Conservation (phyloP, 2,888 invertebrate genomes). For the Lepidonotus clava region DNA sequence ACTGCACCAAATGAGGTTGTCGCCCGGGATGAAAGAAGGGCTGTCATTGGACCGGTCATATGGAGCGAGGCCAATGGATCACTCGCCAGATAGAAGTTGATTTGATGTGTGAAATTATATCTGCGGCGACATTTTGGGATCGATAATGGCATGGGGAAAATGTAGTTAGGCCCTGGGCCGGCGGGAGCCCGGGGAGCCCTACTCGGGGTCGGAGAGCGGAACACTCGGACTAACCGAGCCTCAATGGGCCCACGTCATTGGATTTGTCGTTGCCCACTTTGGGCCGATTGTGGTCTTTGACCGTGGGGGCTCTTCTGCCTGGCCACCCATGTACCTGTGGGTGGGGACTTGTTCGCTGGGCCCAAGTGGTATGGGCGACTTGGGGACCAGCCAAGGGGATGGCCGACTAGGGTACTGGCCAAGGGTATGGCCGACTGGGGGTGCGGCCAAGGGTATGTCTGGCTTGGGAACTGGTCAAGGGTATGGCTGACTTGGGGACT, state of each 20-base stretch:
- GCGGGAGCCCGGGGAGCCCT: neutral
- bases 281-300: no score
- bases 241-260: constrained; percentile 15
- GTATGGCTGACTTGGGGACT: no score
- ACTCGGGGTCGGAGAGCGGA: neutral
- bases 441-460: no score
- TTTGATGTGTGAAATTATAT: constrained; percentile 52
- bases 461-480: no score
- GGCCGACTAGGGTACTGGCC: no score
- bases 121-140: constrained; percentile 31
- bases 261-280: neutral
- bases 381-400: no score
- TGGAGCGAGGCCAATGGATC: constrained; percentile 18
- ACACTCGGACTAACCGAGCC: neutral
- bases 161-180: neutral
- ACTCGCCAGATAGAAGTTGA: constrained; percentile 32
- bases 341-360: no score
- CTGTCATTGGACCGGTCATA: constrained; percentile 12
- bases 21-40: neutral
- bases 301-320: no score
- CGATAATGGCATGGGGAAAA: constrained; percentile 2
- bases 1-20: constrained; percentile 26
- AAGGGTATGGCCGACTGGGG: no score
- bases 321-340: no score
- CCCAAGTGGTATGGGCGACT: no score